Evolutionary conservation across 2,888 invertebrate species (phyloP), one percentile per base, ranked within the genome.

Genomic region (Drosophila nigricruria): DNA sequence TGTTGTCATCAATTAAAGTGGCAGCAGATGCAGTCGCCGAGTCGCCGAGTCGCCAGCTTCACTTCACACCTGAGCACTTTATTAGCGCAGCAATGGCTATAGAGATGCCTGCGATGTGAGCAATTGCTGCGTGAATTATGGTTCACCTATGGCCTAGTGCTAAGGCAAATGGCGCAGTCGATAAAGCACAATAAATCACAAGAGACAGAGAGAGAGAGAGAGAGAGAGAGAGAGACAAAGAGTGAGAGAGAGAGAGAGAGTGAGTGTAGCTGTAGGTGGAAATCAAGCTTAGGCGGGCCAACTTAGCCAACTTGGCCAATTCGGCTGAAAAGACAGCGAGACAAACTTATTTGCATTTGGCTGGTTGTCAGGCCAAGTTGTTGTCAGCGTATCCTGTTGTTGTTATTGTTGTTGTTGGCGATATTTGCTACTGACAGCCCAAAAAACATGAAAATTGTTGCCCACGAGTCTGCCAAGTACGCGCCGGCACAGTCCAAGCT

Each of bases 1-100:
- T 91, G 90, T 92, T 92, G 92, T 92, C 92, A 91, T 92, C 92
- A 92, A 92, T 92, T 92, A 92, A 92, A 91, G 82, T 82, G 79
- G 61, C 64, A 57, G 52, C 81, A 64, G 61, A 36, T 58, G 58
- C 58, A 47, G 47, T 57, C 56, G 30, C 23, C 58, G 30, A 32
- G 56, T 43, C 56, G 27, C 27, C n/a, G 4, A n/a, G n/a, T 36
- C 34, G 9, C 9, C 38, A 90, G 83, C 88, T 92, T n/a, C n/a
- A n/a, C n/a, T n/a, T 92, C 91, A 88, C 92, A 92, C 92, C 91
- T 91, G 91, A 92, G 90, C 89, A 92, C 92, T 92, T 92, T 92
- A 92, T 92, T 92, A 92, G 88, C 83, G 79, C 81, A 74, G 38
- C 38, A n/a, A 49, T 10, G 34, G 52, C 20, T 16, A 30, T 14